phyloP scores from a whole-genome alignment of 1,140 invertebrate genomes.

The Brachystomella parvula region DNA sequence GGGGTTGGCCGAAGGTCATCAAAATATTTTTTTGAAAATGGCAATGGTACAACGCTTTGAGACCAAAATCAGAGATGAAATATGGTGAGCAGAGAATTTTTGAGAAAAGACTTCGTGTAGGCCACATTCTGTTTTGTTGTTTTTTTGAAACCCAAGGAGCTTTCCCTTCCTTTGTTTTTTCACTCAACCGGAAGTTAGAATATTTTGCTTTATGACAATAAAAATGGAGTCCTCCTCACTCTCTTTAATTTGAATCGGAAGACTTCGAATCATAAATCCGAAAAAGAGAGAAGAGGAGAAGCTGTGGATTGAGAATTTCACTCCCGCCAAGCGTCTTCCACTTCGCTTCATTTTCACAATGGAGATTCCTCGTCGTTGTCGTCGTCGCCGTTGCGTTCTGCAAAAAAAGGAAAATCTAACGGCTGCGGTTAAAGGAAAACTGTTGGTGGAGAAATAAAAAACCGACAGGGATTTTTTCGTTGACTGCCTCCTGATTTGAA shows the following conservation, averaged over 20 bases:
- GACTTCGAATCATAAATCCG: constrained; percentile 1
- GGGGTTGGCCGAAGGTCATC: background rate
- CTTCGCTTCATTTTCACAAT: constrained; percentile 3
- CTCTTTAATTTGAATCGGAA: constrained; percentile 11
- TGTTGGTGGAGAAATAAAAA: background rate
- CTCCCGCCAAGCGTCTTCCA: constrained; percentile 6
- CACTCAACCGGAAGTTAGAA: background rate
- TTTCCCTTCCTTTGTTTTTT: background rate
- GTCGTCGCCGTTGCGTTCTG: too few relatives aligned
- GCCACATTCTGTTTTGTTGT: too few relatives aligned
- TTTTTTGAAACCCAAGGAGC: too few relatives aligned
- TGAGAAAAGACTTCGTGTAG: too few relatives aligned
- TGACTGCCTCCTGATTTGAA: background rate
- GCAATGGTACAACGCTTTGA: background rate
- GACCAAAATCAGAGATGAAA: background rate
- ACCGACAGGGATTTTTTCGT: background rate
- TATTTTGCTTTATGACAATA: background rate
- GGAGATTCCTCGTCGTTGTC: background rate
- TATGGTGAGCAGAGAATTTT: background rate
- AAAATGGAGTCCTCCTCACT: background rate
- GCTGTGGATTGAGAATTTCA: background rate
- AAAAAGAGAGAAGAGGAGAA: background rate
- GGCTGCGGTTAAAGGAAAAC: background rate
- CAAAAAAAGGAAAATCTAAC: background rate
- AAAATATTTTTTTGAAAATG: background rate